Conservation (phyloP, 23 tunicate genomes). For the Ascidia mentula region DNA sequence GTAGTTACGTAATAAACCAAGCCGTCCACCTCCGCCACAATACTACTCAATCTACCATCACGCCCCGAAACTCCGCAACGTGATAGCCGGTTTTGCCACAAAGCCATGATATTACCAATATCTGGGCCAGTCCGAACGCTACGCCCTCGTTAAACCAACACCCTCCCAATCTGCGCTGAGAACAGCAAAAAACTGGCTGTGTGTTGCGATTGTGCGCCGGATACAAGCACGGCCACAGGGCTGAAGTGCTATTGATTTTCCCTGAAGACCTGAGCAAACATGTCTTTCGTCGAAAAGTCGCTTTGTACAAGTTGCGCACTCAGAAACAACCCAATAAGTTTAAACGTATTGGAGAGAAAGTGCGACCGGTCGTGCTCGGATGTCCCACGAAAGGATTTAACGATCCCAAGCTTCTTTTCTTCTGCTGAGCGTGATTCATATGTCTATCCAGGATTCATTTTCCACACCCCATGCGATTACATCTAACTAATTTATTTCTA, state of each 20-base stretch:
- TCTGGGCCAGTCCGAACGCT: background rate
- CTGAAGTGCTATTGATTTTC: constrained; percentile 21
- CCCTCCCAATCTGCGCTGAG: background rate
- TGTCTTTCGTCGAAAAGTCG: background rate
- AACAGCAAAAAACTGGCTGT: background rate
- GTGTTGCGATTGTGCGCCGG: background rate
- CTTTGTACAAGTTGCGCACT: background rate
- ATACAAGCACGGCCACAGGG: background rate
- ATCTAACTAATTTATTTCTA: too few species aligned
- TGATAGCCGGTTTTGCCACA: too few species aligned
- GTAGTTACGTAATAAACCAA: background rate
- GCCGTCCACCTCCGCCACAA: background rate
- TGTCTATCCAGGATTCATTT: too few species aligned
- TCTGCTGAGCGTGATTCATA: too few species aligned
- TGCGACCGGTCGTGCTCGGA: constrained; percentile 3
- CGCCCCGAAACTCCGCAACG: too few species aligned
- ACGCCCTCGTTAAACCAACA: background rate
- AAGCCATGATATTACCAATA: too few species aligned
- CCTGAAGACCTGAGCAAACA: constrained; percentile 14
- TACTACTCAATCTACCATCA: too few species aligned
- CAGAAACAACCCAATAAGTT: too few species aligned
- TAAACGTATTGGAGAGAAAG: background rate
- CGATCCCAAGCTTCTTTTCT: too few species aligned
- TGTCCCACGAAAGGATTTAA: too few species aligned
- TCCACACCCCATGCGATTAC: too few species aligned